A percentile compares a stretch with the other conserved stretches of the same genome.
Evolutionary conservation across 30 jellyfish, hydroid and myxozoan species (phyloP).

Genomic region (Hydractinia echinata): DNA sequence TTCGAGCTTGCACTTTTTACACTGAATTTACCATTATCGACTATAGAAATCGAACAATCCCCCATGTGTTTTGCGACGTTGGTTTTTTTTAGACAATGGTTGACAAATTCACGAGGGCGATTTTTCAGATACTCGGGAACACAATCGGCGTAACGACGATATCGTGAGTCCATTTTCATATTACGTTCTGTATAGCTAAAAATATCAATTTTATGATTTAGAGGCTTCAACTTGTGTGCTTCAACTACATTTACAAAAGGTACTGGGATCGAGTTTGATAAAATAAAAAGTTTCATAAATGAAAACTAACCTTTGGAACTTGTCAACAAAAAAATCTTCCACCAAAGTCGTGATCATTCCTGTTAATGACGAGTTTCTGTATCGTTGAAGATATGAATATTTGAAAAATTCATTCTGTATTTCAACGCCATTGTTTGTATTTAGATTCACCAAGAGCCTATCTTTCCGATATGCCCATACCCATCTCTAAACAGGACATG

Average conservation of each 20-base stretch:
- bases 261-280: too few species aligned
- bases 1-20: not conserved
- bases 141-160: not conserved
- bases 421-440: slow-evolving; percentile 62
- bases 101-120: not conserved
- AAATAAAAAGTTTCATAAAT: too few species aligned
- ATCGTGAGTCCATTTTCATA: not conserved
- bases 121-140: not conserved
- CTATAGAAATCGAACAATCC: not conserved
- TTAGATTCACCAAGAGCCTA: slow-evolving; percentile 25
- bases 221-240: too few species aligned
- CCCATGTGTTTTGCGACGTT: not conserved
- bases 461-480: slow-evolving; percentile 48
- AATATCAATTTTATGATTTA: too few species aligned
- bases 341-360: slow-evolving; percentile 35
- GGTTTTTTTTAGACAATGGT: not conserved
- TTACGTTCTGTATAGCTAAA: not conserved
- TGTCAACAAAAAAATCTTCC: too few species aligned
- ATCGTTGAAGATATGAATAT: slow-evolving; percentile 38
- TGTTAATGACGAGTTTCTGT: slow-evolving; percentile 32
- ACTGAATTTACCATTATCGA: not conserved
- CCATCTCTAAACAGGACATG: slow-evolving; percentile 55
- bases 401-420: slow-evolving; percentile 56
- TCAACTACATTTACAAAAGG: too few species aligned
- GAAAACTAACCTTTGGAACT: too few species aligned